Evolutionary conservation across 2,113 vertebrate species (phyloP).

Genomic region (Chunga burmeisteri): DNA sequence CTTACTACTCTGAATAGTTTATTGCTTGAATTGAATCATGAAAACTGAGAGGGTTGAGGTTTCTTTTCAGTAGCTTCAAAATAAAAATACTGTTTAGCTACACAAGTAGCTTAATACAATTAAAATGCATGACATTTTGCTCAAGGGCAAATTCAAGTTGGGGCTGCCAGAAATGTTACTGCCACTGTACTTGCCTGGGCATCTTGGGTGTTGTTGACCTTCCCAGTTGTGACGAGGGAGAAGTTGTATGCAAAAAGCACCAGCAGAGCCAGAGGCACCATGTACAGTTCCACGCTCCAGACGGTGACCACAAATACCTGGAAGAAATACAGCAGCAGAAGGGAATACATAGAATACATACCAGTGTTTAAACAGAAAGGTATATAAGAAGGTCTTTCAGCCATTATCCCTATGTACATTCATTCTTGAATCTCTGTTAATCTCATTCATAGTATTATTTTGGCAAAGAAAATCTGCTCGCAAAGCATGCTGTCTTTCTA

Average conservation of each 20-base stretch:
- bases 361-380: not conserved
- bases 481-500: not conserved
- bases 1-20: not conserved
- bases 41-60: not conserved
- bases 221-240: constrained; percentile 78
- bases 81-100: not conserved
- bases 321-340: constrained; percentile 28
- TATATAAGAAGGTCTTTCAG: not conserved
- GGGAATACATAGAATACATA: not conserved
- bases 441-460: not conserved
- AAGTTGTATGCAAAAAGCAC: constrained; percentile 90
- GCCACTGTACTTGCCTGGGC: constrained; percentile 81
- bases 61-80: not conserved
- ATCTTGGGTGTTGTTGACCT: constrained; percentile 78
- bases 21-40: not conserved
- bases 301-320: constrained; percentile 92
- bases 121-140: not conserved
- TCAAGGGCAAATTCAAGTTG: not conserved
- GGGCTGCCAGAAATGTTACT: not conserved
- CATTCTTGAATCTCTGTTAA: not conserved
- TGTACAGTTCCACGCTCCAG: constrained; percentile 94
- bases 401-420: not conserved
- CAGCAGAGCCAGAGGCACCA: constrained; percentile 90
- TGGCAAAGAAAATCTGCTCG: not conserved
- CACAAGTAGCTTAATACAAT: not conserved